Conservation (phyloP, 2,113 vertebrate genomes). For the Hoplias malabaricus region DNA sequence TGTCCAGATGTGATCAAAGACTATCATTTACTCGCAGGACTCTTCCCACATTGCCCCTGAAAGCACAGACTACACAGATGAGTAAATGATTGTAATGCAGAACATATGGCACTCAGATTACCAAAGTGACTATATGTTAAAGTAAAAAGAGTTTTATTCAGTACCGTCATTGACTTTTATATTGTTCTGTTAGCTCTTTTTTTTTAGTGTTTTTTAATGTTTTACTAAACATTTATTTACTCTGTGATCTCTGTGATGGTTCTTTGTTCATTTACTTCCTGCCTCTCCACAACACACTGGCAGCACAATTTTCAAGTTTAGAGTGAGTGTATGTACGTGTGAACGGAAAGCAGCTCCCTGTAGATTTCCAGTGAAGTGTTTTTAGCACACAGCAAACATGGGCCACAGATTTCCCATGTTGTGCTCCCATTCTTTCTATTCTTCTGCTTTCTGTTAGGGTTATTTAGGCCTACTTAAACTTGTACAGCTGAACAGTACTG, state of each 20-base stretch:
- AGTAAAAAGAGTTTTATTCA: too few relatives aligned
- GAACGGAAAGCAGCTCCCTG: slow-evolving; percentile 6
- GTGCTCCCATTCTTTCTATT: neutral
- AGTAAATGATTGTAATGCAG: neutral
- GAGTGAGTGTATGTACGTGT: slow-evolving; percentile 19
- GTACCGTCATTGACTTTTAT: too few relatives aligned
- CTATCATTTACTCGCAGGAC: neutral
- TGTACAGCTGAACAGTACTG: neutral
- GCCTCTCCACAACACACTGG: too few relatives aligned
- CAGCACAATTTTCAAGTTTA: too few relatives aligned
- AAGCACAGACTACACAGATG: neutral
- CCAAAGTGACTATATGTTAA: too few relatives aligned
- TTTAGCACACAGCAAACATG: neutral
- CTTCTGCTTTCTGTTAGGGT: neutral
- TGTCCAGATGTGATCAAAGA: neutral
- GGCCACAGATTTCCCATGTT: slow-evolving; percentile 1
- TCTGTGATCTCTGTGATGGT: neutral
- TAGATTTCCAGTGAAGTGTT: slow-evolving; percentile 23
- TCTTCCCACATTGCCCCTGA: neutral
- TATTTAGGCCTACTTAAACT: neutral
- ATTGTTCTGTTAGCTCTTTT: neutral
- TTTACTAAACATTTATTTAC: neutral
- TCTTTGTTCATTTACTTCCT: too few relatives aligned
- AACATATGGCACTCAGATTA: neutral
- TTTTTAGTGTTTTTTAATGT: neutral